A percentile compares a stretch with the other conserved stretches of the same genome.
phyloP scores from a whole-genome alignment of 2,113 vertebrate genomes.

The Apteryx mantelli region DNA sequence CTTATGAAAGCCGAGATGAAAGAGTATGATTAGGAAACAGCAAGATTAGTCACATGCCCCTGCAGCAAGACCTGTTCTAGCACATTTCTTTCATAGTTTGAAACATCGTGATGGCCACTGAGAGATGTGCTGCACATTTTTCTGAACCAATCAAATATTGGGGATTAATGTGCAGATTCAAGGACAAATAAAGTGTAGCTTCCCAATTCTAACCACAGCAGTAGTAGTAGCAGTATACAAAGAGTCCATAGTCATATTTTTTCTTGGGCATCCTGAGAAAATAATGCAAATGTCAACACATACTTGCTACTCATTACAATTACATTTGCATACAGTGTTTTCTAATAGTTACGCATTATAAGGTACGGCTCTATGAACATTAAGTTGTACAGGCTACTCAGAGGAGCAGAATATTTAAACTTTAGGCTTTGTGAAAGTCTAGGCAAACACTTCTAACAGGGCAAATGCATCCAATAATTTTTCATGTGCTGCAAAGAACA shows the following conservation, averaged over 20 bases:
- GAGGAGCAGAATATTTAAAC: not conserved
- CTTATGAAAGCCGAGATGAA: conserved; percentile 17
- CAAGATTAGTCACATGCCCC: conserved; percentile 21
- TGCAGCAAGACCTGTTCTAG: conserved; percentile 57
- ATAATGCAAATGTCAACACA: not conserved
- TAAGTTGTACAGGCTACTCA: not conserved
- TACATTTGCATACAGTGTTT: not conserved
- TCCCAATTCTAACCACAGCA: not conserved
- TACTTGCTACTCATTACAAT: not conserved
- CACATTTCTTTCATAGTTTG: conserved; percentile 57
- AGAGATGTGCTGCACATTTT: not conserved
- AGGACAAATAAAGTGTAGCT: not conserved
- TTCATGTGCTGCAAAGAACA: not conserved
- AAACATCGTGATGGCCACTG: not conserved
- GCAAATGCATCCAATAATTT: not conserved
- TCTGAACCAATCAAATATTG: not conserved
- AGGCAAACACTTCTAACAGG: not conserved
- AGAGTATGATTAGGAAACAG: conserved; percentile 5
- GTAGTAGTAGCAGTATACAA: not conserved
- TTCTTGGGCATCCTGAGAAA: not conserved
- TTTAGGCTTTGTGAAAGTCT: not conserved
- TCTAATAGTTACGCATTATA: not conserved
- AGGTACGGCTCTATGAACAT: not conserved
- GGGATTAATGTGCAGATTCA: not conserved
- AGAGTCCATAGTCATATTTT: not conserved